Evolutionary conservation across 2,888 invertebrate species (phyloP), one percentile per base, ranked within the genome.

Genomic region (Cryptocephalus primarius): DNA sequence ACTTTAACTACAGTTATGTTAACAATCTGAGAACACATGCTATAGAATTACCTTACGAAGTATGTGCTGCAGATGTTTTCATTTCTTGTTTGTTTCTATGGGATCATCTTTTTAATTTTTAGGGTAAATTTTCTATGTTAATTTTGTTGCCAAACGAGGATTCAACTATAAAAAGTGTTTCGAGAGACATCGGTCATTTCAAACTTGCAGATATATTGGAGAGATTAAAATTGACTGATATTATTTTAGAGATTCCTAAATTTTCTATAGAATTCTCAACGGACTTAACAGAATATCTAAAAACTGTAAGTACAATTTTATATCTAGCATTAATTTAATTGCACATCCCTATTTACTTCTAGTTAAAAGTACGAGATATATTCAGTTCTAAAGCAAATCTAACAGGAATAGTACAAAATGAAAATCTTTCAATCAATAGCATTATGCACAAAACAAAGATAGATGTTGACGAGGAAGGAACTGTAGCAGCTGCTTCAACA

Each of bases 1-100:
- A 64, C 12, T 84, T 80, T 62, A 76, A 75, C 60, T 80, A 80
- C 48, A 80, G 76, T 1, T 72, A 76, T 31, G 60, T 85, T 36
- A 72, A 76, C 1, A 74, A 76, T 9, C 67, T 86, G 8, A 79
- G 85, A 55, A 80, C 85, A 32, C 75, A 82, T 56, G 79, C 82
- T 40, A 69, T 88, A 31, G 78, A 82, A 57, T 64, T 88, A 46
- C 86, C 86, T n/a, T 88, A 88, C 58, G 76, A 81, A 66, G 86
- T 86, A 69, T 22, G 22, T 11, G n/a, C 13, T 14, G 10, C 6
- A 22, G 6, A 4, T 22, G 22, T 22, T 22, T 22, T 22, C 22
- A 22, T n/a, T n/a, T n/a, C n/a, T n/a, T n/a, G 6, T 22, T 22
- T 22, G 6, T 22, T 22, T 22, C 22, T 22, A 6, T 4, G 2